Evolutionary conservation across 2,888 invertebrate genomes (phyloP).

Genomic region (Eretmocerus hayati): DNA sequence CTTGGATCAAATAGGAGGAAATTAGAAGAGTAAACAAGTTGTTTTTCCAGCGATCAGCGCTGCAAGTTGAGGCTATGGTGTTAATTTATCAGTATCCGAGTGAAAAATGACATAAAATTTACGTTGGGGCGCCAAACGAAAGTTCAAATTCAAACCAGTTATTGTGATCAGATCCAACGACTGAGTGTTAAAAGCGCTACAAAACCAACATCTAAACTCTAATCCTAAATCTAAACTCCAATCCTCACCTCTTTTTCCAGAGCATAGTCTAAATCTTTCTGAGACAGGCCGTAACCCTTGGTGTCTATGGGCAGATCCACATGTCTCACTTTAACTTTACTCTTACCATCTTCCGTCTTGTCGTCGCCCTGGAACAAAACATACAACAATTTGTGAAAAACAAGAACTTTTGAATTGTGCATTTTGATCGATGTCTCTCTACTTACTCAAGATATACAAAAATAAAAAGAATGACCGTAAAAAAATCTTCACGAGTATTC

Average conservation of each 20-base stretch:
- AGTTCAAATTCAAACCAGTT: not conserved
- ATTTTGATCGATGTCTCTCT: no score
- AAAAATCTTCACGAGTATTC: no score
- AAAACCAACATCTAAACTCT: not conserved
- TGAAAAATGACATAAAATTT: no score
- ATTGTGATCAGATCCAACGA: not conserved
- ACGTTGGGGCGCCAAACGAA: no score
- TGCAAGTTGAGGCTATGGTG: no score
- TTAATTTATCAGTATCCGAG: no score
- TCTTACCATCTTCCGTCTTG: conserved; percentile 58
- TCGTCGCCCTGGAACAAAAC: conserved; percentile 42
- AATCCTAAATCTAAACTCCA: conserved; percentile 9
- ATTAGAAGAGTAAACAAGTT: not conserved
- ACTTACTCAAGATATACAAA: no score
- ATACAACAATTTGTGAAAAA: no score
- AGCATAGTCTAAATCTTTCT: conserved; percentile 64
- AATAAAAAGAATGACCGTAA: no score
- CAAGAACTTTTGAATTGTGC: no score
- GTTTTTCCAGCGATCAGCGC: no score
- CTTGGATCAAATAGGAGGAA: not conserved
- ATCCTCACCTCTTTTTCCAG: conserved; percentile 77
- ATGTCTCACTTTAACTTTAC: conserved; percentile 72
- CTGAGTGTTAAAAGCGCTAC: not conserved
- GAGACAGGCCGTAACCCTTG: conserved; percentile 64
- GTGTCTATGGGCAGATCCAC: conserved; percentile 79